phyloP scores from a whole-genome alignment of 2,113 vertebrate species.

The Anser brachyrhynchus region DNA sequence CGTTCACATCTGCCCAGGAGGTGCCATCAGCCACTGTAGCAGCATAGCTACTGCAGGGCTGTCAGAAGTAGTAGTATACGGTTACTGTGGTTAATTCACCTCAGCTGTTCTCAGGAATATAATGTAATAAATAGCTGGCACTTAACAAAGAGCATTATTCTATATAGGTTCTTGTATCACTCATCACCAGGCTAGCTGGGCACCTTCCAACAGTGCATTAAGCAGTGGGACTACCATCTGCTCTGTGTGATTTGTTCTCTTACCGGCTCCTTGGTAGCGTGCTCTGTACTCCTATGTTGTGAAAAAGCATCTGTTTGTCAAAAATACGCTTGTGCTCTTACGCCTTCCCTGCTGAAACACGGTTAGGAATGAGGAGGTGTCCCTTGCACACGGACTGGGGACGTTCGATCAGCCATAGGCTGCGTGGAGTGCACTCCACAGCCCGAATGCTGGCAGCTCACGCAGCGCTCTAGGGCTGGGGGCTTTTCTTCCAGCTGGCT shows the following conservation, averaged over 20 bases:
- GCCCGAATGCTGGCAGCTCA: background rate
- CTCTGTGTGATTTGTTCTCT: background rate
- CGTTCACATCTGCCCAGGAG: background rate
- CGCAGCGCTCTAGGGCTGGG: background rate
- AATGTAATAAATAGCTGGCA: background rate
- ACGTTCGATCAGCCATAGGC: background rate
- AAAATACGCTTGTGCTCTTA: background rate
- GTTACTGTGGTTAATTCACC: background rate
- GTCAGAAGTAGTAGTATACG: background rate
- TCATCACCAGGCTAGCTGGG: slow-evolving; percentile 7
- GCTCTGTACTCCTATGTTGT: background rate
- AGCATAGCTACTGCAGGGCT: background rate
- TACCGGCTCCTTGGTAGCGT: background rate
- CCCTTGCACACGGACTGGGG: background rate
- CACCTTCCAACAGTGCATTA: background rate
- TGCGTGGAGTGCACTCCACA: background rate
- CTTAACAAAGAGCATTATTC: slow-evolving; percentile 1
- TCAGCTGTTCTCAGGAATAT: slow-evolving; percentile 1
- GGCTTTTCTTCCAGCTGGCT: background rate
- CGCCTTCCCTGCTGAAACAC: background rate
- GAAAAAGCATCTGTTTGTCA: background rate
- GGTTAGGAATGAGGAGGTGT: background rate
- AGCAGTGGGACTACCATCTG: slow-evolving; percentile 5
- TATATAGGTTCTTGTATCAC: background rate
- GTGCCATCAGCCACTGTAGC: background rate